Evolutionary conservation across 1,140 invertebrate genomes (phyloP).

Genomic region (Trachymyrmex cornetzi): DNA sequence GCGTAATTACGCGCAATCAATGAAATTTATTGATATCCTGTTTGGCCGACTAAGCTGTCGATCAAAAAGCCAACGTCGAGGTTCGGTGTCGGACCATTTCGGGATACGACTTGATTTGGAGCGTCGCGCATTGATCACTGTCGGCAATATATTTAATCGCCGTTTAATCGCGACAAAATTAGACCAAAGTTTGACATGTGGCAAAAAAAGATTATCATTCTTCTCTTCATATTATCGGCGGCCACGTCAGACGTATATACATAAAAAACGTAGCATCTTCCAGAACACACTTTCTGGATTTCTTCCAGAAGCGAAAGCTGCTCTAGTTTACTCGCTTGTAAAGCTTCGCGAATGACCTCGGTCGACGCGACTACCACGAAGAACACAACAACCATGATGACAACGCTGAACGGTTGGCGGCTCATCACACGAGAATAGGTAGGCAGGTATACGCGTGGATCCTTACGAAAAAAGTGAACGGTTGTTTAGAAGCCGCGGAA

Average conservation of each 20-base stretch:
- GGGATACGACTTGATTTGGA: conserved; percentile 65
- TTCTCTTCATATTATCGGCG: conserved; percentile 35
- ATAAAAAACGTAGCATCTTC: conserved; percentile 55
- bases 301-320: no score
- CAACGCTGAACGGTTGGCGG: conserved; percentile 13
- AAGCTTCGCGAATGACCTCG: conserved; percentile 2
- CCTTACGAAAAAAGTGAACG: conserved; percentile 54
- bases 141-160: conserved; percentile 65
- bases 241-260: conserved; percentile 2
- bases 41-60: not conserved
- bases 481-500: conserved; percentile 69
- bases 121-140: conserved; percentile 68
- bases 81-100: conserved; percentile 23
- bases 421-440: conserved; percentile 4
- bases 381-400: not conserved
- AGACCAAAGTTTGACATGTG: conserved; percentile 40
- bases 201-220: conserved; percentile 54
- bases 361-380: not conserved
- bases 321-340: conserved; percentile 72
- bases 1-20: conserved; percentile 53
- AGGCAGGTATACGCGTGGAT: conserved; percentile 39
- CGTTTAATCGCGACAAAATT: conserved; percentile 70
- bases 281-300: conserved; percentile 63
- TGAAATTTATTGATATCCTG: conserved; percentile 49
- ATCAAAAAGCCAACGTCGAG: conserved; percentile 26